Evolutionary conservation across 2,888 invertebrate species (phyloP), one percentile per base, ranked within the genome.

Genomic region (Hyposoter didymator): DNA sequence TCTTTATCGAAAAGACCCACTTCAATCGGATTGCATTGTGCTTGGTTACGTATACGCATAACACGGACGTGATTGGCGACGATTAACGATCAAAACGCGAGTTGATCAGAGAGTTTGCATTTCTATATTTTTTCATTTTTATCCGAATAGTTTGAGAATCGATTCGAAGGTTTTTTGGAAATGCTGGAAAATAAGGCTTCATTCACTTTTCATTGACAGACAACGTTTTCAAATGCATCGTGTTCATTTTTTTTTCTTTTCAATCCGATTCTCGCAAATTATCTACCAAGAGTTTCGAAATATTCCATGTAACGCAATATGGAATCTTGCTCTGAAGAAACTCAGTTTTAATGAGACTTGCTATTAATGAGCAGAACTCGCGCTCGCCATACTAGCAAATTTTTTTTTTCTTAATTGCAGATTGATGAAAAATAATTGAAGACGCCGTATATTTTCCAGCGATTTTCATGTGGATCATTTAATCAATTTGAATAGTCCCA

Each of bases 51-150:
- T 78, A 78, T 28, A 84, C 82, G 83, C 80, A 79, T 66, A 86
- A 75, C 80, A 86, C 84, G 86, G 81, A 82, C 84, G 84, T 84
- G 84, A 82, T 80, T 82, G 82, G 82, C 78, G 55, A 82, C 78
- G 86, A 78, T 80, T 69, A 84, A 85, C 85, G 82, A 79, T 80
- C 72, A 83, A 81, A 78, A 74, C n/a, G 76, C 45, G 45, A 39
- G 78, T 86, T 70, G 73, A 80, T 86, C 85, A 78, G 84, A 80
- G 85, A 84, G 80, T 83, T 86, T 78, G 76, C 52, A 22, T 28
- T 45, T 35, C 32, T 3, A 70, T 66, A n/a, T 52, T 28, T 52
- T 43, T 17, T 22, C 19, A 22, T 3, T 35, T 8, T 10, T 7
- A 32, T 5, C 39, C 39, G 10, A 72, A 47, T 17, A 8, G 47